Evolutionary conservation across 2,888 invertebrate genomes (phyloP).

Genomic region (Miltochrista miniata): DNA sequence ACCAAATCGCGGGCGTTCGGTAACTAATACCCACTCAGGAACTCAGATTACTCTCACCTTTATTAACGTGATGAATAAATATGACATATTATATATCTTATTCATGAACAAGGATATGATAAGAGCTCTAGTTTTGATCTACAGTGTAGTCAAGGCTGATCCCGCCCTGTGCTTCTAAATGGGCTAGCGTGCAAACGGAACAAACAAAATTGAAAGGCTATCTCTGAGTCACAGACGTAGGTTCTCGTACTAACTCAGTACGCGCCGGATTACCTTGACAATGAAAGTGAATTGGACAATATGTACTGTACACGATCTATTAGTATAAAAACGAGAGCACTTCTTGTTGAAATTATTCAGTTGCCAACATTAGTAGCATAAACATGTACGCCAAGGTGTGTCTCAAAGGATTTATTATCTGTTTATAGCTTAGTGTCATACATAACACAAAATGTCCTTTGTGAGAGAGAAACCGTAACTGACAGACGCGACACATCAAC

Average conservation of each 20-base stretch:
- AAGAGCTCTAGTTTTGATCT: slow-evolving; percentile 39
- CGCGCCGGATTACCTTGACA: slow-evolving; percentile 74
- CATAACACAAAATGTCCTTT: too few species aligned
- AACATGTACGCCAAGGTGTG: slow-evolving; percentile 82
- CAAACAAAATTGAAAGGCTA: slow-evolving; percentile 78
- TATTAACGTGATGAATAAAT: slow-evolving; percentile 16
- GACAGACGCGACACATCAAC: too few species aligned
- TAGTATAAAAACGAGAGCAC: slow-evolving; percentile 78
- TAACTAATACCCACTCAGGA: slow-evolving; percentile 2
- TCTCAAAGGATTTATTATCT: slow-evolving; percentile 19
- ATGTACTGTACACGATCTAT: slow-evolving; percentile 48
- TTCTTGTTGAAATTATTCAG: slow-evolving; percentile 75
- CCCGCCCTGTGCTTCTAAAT: slow-evolving; percentile 51
- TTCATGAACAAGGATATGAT: slow-evolving; percentile 31
- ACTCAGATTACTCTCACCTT: slow-evolving; percentile 24
- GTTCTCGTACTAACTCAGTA: slow-evolving; percentile 47
- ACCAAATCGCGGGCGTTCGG: slow-evolving; percentile 8
- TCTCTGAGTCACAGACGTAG: slow-evolving; percentile 70
- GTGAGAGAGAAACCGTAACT: too few species aligned
- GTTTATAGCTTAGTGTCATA: too few species aligned
- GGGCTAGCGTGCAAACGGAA: slow-evolving; percentile 61
- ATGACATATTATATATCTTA: slow-evolving; percentile 19
- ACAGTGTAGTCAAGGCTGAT: slow-evolving; percentile 62
- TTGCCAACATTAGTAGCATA: slow-evolving; percentile 75
- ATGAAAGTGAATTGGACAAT: slow-evolving; percentile 77